These are phyloP conservation scores for Archegozetes longisetosus DNA, from an alignment of 1,140 invertebrate genomes.

Conservation along the genomic window DNA sequence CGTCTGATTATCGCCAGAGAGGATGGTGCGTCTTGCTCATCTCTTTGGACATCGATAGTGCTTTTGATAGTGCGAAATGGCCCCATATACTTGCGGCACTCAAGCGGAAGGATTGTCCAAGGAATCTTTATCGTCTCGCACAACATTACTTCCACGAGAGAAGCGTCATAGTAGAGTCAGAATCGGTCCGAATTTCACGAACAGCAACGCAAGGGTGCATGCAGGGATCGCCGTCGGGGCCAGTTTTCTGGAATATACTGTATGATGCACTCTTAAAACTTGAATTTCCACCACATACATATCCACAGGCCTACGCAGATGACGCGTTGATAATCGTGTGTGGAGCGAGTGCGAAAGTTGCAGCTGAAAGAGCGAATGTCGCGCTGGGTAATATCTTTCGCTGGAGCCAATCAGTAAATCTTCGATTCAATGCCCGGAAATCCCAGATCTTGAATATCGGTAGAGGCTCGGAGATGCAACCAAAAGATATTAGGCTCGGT, in stretches of 20 bases:
- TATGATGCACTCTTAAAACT: slow-evolving; percentile 4
- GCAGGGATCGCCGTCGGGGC: slow-evolving; percentile 1
- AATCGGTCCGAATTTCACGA: no score
- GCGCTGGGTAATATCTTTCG: background rate
- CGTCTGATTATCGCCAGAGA: background rate
- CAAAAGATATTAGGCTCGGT: no score
- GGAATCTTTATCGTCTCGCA: background rate
- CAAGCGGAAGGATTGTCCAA: background rate
- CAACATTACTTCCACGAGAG: background rate
- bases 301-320: background rate
- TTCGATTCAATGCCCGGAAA: background rate
- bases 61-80: slow-evolving; percentile 1
- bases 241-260: slow-evolving; percentile 9
- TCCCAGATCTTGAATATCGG: background rate
- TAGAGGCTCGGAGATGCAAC: background rate
- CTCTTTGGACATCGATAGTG: background rate
- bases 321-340: background rate
- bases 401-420: background rate
- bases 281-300: background rate
- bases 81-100: background rate
- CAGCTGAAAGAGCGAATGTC: background rate
- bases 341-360: background rate
- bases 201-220: background rate
- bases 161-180: background rate
- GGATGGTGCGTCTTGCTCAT: background rate